Percentiles rank a stretch among this genome's conserved stretches.
Conservation (phyloP, 2,888 invertebrate species). For the Dexiosoma caninum region DNA sequence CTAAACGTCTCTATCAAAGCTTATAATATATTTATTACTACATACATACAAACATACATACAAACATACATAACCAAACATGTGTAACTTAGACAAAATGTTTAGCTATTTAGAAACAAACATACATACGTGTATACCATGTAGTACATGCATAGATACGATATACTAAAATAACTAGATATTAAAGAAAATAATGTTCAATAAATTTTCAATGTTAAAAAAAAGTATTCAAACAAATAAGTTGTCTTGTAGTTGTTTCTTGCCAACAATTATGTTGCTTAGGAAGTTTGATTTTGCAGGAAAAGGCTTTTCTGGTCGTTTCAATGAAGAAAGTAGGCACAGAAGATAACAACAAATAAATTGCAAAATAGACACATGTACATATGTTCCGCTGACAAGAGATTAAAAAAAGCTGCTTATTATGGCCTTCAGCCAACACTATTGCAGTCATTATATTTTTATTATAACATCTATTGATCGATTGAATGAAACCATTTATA, state of each 20-base stretch:
- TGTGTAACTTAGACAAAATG: neutral
- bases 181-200: slow-evolving; percentile 25
- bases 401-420: slow-evolving; percentile 54
- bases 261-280: slow-evolving; percentile 4
- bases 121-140: slow-evolving; percentile 17
- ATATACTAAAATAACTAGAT: neutral
- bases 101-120: no score
- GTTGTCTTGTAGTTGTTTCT: slow-evolving; percentile 48
- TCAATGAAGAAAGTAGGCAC: slow-evolving; percentile 1
- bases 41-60: neutral
- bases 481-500: slow-evolving; percentile 56
- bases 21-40: slow-evolving; percentile 6
- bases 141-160: neutral
- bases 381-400: slow-evolving; percentile 19
- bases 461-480: slow-evolving; percentile 37
- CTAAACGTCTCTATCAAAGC: slow-evolving; percentile 31
- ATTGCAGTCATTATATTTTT: neutral
- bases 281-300: neutral
- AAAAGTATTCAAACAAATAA: slow-evolving; percentile 28
- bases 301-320: neutral
- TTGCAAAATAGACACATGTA: no score
- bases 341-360: neutral
- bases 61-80: neutral
- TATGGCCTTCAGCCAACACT: slow-evolving; percentile 29
- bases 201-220: slow-evolving; percentile 52